phyloP scores from a whole-genome alignment of 2,888 invertebrate species.

The Alentia gelatinosa region DNA sequence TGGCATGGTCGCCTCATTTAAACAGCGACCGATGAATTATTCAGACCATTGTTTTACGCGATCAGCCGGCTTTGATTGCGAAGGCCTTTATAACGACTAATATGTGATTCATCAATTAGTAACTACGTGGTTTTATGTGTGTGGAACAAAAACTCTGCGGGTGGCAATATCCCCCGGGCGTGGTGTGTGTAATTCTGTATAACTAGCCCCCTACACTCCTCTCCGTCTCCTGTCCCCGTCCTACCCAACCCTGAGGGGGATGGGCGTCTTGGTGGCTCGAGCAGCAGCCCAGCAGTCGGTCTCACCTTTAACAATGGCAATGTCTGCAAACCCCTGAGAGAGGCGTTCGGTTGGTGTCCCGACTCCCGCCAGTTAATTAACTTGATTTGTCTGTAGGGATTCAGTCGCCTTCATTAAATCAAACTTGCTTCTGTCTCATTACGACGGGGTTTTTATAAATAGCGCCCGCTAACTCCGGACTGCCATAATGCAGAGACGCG shows the following conservation, averaged over 20 bases:
- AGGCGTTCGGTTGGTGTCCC: neutral
- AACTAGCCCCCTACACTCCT: neutral
- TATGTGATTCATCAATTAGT: constrained; percentile 22
- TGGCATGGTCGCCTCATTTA: neutral
- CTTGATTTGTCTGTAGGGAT: constrained; percentile 37
- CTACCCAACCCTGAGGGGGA: neutral
- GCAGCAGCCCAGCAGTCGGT: neutral
- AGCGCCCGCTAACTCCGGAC: neutral
- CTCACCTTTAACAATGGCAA: neutral
- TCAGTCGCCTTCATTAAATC: constrained; percentile 43
- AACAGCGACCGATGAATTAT: neutral
- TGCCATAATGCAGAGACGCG: neutral
- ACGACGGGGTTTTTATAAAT: constrained; percentile 22
- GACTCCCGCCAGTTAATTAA: constrained; percentile 5
- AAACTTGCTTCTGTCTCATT: constrained; percentile 40
- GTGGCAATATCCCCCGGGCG: neutral
- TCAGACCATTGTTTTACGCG: neutral
- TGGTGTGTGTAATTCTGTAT: neutral
- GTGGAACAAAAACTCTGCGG: neutral
- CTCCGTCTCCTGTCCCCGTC: neutral
- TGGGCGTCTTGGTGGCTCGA: neutral
- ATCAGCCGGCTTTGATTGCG: neutral
- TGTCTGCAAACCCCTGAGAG: neutral
- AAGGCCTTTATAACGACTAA: constrained; percentile 26
- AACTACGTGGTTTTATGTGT: neutral